Evolutionary conservation across 2,797 vertebrate genomes (phyloP).

Genomic region (Mus caroli): DNA sequence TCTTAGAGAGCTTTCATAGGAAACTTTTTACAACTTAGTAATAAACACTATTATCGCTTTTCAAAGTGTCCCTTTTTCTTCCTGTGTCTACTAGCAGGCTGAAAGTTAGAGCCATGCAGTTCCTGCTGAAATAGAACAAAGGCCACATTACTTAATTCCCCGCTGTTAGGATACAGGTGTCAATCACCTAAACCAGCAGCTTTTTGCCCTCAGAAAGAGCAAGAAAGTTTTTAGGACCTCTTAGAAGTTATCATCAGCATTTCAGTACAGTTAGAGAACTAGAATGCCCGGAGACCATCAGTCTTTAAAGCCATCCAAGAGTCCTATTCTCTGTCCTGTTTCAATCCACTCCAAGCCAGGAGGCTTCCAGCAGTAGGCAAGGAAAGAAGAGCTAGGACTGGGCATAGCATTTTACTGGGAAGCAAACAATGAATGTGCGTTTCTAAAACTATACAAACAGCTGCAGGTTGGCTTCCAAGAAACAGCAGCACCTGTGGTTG

Average conservation of each 20-base stretch:
- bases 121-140: neutral
- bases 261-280: neutral
- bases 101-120: neutral
- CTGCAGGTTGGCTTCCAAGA: constrained; percentile 2
- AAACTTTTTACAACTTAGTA: neutral
- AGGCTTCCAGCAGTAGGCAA: neutral
- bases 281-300: neutral
- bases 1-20: neutral
- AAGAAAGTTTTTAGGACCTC: neutral
- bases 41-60: neutral
- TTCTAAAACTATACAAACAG: neutral
- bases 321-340: too few species aligned
- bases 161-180: too few species aligned
- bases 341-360: too few species aligned
- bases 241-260: neutral
- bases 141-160: neutral
- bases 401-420: neutral
- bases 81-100: neutral
- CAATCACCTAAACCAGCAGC: too few species aligned
- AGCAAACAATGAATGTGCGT: neutral
- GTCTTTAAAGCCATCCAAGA: neutral
- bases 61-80: neutral
- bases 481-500: neutral
- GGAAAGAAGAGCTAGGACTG: neutral
- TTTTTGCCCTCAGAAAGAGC: neutral